These are phyloP conservation scores for Dicaeum eximium DNA, from an alignment of 2,113 vertebrate genomes.

Conservation along the genomic window DNA sequence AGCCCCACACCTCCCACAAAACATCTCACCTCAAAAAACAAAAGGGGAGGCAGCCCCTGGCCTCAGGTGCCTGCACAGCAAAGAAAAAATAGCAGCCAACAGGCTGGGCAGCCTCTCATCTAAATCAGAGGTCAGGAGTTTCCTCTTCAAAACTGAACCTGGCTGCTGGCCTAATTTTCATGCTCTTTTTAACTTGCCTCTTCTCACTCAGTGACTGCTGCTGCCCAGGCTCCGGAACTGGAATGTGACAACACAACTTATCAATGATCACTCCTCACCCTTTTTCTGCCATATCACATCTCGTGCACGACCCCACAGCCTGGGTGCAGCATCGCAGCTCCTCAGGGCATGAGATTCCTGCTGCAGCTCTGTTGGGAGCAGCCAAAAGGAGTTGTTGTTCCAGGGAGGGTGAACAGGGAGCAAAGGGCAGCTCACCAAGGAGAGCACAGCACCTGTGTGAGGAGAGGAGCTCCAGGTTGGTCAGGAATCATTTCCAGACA, in stretches of 20 bases:
- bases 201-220: not conserved
- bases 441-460: accelerated
- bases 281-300: accelerated
- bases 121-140: not conserved
- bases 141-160: not conserved
- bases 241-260: accelerated
- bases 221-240: not conserved
- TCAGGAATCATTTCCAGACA: accelerated
- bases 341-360: accelerated
- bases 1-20: not conserved
- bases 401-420: not conserved
- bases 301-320: accelerated
- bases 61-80: not conserved
- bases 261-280: not conserved
- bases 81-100: not conserved
- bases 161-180: not conserved
- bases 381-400: accelerated
- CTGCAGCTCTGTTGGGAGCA: not conserved
- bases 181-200: not conserved
- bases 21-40: accelerated
- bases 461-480: accelerated
- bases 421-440: not conserved
- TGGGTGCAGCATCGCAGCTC: not conserved
- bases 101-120: not conserved
- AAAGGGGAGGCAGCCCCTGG: not conserved